Conservation (phyloP, 1,140 invertebrate species). For the Drosophila asahinai region DNA sequence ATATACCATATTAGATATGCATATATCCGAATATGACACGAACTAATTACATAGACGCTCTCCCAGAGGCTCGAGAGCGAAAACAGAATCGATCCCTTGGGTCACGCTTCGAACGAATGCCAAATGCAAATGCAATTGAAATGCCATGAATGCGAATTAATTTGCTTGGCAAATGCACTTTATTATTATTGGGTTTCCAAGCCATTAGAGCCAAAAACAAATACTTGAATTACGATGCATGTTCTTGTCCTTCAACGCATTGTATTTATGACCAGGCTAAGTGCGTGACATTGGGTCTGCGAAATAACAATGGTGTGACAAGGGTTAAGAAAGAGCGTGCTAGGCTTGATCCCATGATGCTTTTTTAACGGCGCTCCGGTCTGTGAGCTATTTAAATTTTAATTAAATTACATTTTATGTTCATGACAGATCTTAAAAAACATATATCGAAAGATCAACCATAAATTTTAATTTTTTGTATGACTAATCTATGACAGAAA, state of each 20-base stretch:
- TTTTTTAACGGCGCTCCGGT: not conserved
- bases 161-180: conserved; percentile 47
- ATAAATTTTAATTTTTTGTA: not conserved
- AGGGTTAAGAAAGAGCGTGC: not conserved
- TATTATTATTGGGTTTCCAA: conserved; percentile 26
- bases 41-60: conserved; percentile 26
- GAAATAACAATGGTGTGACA: not conserved
- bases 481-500: not conserved
- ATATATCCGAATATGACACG: conserved; percentile 27
- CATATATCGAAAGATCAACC: not conserved
- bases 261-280: conserved; percentile 35
- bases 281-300: conserved; percentile 21
- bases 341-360: not conserved
- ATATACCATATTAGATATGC: not conserved
- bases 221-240: conserved; percentile 14
- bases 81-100: conserved; percentile 30
- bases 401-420: not conserved
- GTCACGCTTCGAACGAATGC: conserved; percentile 31
- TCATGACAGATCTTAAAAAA: not conserved
- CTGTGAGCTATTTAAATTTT: not conserved
- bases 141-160: conserved; percentile 42
- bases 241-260: conserved; percentile 38
- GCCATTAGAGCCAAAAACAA: conserved; percentile 47
- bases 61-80: conserved; percentile 6
- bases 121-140: conserved; percentile 55